phyloP scores from a whole-genome alignment of 2,888 invertebrate species.

The Pterobdella sp. region DNA sequence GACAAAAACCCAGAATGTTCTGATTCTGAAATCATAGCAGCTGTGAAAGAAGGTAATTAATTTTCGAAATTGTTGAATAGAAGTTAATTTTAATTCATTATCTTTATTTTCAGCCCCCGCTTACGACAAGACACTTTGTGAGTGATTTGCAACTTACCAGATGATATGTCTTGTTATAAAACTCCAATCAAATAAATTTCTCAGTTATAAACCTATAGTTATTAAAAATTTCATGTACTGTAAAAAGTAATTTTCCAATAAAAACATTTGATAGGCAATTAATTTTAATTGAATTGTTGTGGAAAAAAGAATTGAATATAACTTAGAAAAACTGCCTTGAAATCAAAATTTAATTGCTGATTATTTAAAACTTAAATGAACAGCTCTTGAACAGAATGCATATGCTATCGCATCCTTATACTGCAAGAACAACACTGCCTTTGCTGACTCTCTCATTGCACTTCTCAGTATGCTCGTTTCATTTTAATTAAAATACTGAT shows the following conservation, averaged over 20 bases:
- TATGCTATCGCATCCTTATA: neutral
- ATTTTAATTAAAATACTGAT: neutral
- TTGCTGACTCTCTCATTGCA: neutral
- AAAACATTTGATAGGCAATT: no score
- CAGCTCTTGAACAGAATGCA: neutral
- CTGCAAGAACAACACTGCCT: slow-evolving; percentile 1
- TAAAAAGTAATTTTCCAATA: no score
- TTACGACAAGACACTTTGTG: neutral
- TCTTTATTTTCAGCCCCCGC: neutral
- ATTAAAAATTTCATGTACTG: no score
- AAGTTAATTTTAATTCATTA: neutral
- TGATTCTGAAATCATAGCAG: neutral
- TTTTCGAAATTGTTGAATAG: neutral
- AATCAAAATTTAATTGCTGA: no score
- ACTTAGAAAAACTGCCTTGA: no score
- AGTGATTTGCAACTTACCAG: no score
- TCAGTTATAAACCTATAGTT: no score
- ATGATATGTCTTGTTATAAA: no score
- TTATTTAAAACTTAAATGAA: no score
- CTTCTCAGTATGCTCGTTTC: neutral
- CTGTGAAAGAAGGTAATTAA: neutral
- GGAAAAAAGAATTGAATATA: no score
- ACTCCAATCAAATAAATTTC: no score
- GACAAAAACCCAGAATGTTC: neutral
- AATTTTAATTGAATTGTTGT: no score